Evolutionary conservation across 2,888 invertebrate species (phyloP).

Genomic region (Drosophila monieri): DNA sequence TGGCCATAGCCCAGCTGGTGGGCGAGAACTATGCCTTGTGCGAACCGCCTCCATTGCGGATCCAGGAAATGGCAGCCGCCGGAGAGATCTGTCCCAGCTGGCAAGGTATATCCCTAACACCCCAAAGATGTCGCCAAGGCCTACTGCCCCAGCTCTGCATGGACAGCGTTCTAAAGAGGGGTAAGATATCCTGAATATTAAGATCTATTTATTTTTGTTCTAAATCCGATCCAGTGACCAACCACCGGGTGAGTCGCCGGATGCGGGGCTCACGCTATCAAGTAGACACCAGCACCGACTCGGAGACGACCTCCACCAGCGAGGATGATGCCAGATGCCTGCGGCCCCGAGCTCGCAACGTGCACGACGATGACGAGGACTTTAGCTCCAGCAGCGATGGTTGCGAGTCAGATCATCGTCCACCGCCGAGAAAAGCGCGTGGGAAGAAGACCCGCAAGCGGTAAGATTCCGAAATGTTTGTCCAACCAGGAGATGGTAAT

Average conservation of each 20-base stretch:
- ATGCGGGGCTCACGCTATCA: constrained; percentile 64
- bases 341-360: constrained; percentile 52
- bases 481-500: too few species aligned
- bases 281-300: constrained; percentile 81
- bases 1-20: constrained; percentile 83
- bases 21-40: constrained; percentile 81
- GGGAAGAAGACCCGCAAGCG: constrained; percentile 67
- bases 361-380: constrained; percentile 47
- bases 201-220: too few species aligned
- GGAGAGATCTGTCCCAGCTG: constrained; percentile 75
- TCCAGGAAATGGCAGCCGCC: constrained; percentile 67
- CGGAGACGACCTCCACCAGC: constrained; percentile 79
- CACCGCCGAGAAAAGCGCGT: constrained; percentile 60
- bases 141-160: constrained; percentile 80
- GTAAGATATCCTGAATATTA: not conserved
- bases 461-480: constrained; percentile 13
- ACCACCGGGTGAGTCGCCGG: constrained; percentile 64
- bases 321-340: constrained; percentile 62
- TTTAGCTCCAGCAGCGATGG: constrained; percentile 83
- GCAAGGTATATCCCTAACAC: constrained; percentile 81
- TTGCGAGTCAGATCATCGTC: constrained; percentile 82
- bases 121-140: constrained; percentile 82
- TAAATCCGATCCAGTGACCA: constrained; percentile 58
- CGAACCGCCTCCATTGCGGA: constrained; percentile 74
- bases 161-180: constrained; percentile 60